Evolutionary conservation across 1,140 invertebrate genomes (phyloP).

Genomic region (Drosophila repleta): DNA sequence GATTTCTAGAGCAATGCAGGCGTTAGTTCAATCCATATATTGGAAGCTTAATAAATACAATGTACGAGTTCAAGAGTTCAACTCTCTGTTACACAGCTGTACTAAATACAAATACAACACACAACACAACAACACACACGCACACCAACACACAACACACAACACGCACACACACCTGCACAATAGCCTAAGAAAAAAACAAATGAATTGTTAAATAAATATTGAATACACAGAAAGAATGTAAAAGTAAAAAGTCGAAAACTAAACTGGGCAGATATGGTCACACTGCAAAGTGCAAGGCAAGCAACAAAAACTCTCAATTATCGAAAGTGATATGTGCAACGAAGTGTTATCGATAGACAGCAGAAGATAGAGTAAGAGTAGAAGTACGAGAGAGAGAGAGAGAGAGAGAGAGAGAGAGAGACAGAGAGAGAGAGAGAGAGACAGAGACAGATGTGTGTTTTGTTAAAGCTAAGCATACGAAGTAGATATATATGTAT

Average conservation of each 20-base stretch:
- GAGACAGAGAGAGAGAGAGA: too few species aligned
- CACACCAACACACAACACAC: constrained; percentile 7
- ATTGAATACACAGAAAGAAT: too few species aligned
- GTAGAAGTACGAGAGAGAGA: neutral
- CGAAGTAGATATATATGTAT: neutral
- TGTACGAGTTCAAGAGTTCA: constrained; percentile 21
- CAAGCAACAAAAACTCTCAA: too few species aligned
- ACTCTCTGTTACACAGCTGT: constrained; percentile 21
- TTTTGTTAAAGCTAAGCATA: constrained; percentile 26
- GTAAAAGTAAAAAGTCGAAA: too few species aligned
- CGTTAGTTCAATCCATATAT: constrained; percentile 53
- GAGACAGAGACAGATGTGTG: too few species aligned
- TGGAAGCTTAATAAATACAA: constrained; percentile 40
- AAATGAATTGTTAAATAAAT: too few species aligned
- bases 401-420: too few species aligned
- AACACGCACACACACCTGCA: constrained; percentile 6
- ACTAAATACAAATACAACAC: constrained; percentile 32
- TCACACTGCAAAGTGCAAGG: too few species aligned
- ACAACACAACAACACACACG: constrained; percentile 1
- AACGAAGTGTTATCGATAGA: neutral
- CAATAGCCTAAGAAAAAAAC: too few species aligned
- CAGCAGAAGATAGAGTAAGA: neutral
- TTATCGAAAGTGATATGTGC: too few species aligned
- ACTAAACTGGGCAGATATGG: too few species aligned
- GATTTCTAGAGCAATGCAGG: constrained; percentile 50